Evolutionary conservation across 2,888 invertebrate species (phyloP), one percentile per base, ranked within the genome.

Genomic region (Calameuta pallipes): DNA sequence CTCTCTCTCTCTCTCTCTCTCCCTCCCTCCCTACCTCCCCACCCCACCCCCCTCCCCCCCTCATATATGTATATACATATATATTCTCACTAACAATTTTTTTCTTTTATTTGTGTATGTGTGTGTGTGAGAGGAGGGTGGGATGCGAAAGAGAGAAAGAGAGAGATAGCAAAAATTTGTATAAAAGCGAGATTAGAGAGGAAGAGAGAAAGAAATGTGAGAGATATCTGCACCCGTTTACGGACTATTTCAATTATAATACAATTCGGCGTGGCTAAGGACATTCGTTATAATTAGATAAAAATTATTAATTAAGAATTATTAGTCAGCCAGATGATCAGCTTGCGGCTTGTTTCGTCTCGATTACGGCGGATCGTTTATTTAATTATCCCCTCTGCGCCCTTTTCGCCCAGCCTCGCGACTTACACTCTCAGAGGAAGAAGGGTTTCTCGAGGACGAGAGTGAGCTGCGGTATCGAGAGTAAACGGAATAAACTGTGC

Each of bases 141-240:
- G 36, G 36, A 36, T 36, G 78, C 75, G 76, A 80, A 80, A 69
- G 73, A 75, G 69, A 75, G 56, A 78, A 74, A 79, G 69, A 76
- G 56, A 80, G 76, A 78, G 33, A 75, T 74, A 69, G 76, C 70
- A 79, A 77, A 83, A 77, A 78, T 81, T 83, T 75, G 37, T 69
- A 74, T 74, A 34, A 75, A 75, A 75, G 23, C 35, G 69, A 74
- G 41, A 75, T 69, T 33, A 71, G 6, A 0, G 23, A 80, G 84
- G 78, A 82, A 82, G 83, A 80, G 81, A 80, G 74, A 34, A 15
- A 74, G 37, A 79, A 85, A 81, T 84, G 82, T 84, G 83, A 85
- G 84, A 56, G 23, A 56, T 23, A 23, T 56, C 56, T 23, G 9
- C 23, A 9, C 23, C 56, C 56, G 56, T 56, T 9, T 56, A 23